Base-by-base conservation (phyloP, 2,113 vertebrate genomes). In the Polypterus bichir region DNA sequence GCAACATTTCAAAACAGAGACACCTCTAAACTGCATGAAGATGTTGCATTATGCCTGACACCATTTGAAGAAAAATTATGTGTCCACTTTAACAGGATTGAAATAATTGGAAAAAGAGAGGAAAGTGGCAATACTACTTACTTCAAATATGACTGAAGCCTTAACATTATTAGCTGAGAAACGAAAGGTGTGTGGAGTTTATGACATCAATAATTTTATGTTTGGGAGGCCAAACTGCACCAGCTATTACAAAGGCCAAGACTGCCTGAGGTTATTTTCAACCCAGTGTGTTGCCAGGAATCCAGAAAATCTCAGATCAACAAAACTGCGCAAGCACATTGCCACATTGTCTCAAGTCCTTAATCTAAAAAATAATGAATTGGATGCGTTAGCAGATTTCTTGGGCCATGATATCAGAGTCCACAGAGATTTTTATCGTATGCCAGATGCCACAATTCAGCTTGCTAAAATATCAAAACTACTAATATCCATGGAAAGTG, bases 401-500 rank as follows among this genome's bases (percentile, higher is more conserved):
- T 51, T 6, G 49, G 49, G 6, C 49, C 49, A 51, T 2, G 49
- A 51, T 51, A 9, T 51, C 6, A 6, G 49, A 51, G 49, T 51
- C 9, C 49, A 51, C 49, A 6, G 49, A 51, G 49, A 51, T 27
- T 27, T 27, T 51, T 51, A 51, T 2, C 49, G 49, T 9, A 6
- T 51, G 49, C 49, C 49, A 9, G 49, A 51, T 6, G 6, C 49
- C 6, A 51, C 49, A 51, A 51, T 51, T 51, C 49, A 51, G 6
- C 49, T 51, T 6, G 9, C 49, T 2, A 51, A 51, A 51, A 51
- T 51, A 7, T 51, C 49, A 51, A 51, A 51, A 51, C 49, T 51
- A 6, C 49, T 51, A 2, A 51, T 51, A 51, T 74, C 73, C 1
- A 8, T 71, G 62, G 71, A 77, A 59, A 57, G 65, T 1, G 75